A percentile compares a stretch with the other conserved stretches of the same genome.
Conservation (phyloP, 2,797 vertebrate genomes). For the Anabacerthia variegaticeps region DNA sequence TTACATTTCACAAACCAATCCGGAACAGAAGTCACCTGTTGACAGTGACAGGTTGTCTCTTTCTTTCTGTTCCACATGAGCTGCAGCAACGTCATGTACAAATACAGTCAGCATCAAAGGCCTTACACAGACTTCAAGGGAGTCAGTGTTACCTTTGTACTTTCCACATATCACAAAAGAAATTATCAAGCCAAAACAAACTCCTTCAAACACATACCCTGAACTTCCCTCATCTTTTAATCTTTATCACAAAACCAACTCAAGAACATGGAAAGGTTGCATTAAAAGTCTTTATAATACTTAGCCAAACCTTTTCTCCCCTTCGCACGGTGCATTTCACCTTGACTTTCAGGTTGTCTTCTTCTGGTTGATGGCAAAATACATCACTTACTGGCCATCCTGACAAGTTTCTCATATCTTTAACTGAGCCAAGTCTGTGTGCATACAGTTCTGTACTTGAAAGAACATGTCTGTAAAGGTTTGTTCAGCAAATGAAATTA, state of each 20-base stretch:
- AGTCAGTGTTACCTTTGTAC: not conserved
- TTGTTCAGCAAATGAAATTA: not conserved
- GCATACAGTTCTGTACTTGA: not conserved
- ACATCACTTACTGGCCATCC: not conserved
- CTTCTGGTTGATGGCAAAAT: not conserved
- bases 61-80: not conserved
- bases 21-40: not conserved
- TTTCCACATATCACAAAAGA: not conserved
- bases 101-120: not conserved
- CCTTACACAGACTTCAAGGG: not conserved
- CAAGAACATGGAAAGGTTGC: not conserved
- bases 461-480: not conserved
- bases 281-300: not conserved
- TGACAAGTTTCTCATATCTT: not conserved
- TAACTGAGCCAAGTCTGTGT: not conserved
- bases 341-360: not conserved
- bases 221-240: not conserved
- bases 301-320: not conserved
- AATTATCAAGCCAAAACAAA: not conserved
- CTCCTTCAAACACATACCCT: not conserved
- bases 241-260: not conserved
- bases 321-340: not conserved
- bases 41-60: not conserved
- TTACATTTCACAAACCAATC: not conserved
- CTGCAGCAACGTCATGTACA: not conserved